These are phyloP conservation scores for Ctenopoma kingsleyae DNA, from an alignment of 2,797 vertebrate species.

Conservation along the genomic window DNA sequence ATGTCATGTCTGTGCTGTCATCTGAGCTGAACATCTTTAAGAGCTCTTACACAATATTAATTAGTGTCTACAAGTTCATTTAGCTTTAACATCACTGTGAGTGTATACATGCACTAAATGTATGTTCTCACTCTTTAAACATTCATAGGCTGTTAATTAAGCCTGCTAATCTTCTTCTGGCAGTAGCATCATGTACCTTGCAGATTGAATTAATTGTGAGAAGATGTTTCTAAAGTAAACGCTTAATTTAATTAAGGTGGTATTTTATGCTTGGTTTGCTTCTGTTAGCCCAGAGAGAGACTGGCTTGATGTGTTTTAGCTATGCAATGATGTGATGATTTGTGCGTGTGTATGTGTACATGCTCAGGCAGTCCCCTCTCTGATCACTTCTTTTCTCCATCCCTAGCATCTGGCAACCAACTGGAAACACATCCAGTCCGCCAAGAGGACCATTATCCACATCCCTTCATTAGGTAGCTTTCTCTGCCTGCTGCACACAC, in stretches of 20 bases:
- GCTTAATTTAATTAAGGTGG: constrained; percentile 99
- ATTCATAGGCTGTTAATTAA: constrained; percentile 99
- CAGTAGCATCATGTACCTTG: constrained; percentile 98
- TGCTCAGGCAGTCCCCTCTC: constrained; percentile 84
- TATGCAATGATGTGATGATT: constrained; percentile 90
- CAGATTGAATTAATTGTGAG: constrained; percentile 99
- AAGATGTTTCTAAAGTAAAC: constrained; percentile 99
- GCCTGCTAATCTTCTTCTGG: constrained; percentile 98
- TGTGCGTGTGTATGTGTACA: constrained; percentile 50
- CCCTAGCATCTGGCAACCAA: constrained; percentile 98
- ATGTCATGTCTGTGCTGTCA: constrained; percentile 88
- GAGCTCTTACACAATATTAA: constrained; percentile 94
- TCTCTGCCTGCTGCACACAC: constrained; percentile 61
- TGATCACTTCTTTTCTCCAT: constrained; percentile 91
- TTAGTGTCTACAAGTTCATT: constrained; percentile 97
- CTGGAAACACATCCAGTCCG: constrained; percentile 98
- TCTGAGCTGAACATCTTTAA: constrained; percentile 93
- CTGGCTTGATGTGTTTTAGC: constrained; percentile 84
- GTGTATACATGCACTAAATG: constrained; percentile 79
- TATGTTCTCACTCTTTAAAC: constrained; percentile 89
- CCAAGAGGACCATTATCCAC: constrained; percentile 99
- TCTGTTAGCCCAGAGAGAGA: constrained; percentile 88
- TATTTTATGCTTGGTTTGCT: constrained; percentile 98
- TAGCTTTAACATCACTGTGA: constrained; percentile 90
- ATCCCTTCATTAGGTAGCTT: constrained; percentile 97